Evolutionary conservation across 2,113 vertebrate genomes (phyloP), one percentile per base, ranked within the genome.

Genomic region (Colinus virginianus): DNA sequence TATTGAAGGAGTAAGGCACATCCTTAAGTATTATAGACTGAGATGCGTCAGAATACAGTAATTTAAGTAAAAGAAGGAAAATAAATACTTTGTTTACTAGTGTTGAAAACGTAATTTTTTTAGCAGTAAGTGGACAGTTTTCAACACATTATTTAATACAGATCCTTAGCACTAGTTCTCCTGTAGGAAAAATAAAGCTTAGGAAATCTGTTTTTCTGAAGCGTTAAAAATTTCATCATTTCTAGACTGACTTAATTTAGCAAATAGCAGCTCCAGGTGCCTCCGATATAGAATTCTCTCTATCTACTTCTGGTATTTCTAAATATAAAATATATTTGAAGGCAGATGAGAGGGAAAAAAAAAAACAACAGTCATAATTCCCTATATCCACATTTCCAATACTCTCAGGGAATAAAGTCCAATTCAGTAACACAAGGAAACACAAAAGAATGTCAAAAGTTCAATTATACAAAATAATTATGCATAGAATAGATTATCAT

Each of bases 231-330:
- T 26, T 45, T 21, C 43, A 61, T 45, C 78, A 28, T 38, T 89
- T 19, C 22, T 71, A 22, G 18, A 40, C 2, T 19, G 45, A 32
- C 8, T 40, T 59, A 45, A 78, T 20, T 0, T 0, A 87, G 48
- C 76, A 51, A 62, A 21, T 43, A 78, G 4, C 36, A 64, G 59
- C 70, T 75, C 43, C 16, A 55, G 19, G 42, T 58, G 30, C 51
- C 70, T 77, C 23, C 13, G 45, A 30, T 32, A 67, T 7, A 19
- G 12, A 49, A 48, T 64, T 80, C 5, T 83, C 12, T 66, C 11
- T 28, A 20, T 28, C 32, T 58, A 14, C 6, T 63, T 90, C 38
- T 46, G 34, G 28, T 38, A 58, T 28, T 81, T n/a, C 25, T 30
- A 85, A 62, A 77, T 34, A 36, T 11, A 62, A 71, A 49, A 67